A percentile compares a stretch with the other conserved stretches of the same genome.
Evolutionary conservation across 2,113 vertebrate species (phyloP).

Genomic region (Speoplatyrhinus poulsoni): DNA sequence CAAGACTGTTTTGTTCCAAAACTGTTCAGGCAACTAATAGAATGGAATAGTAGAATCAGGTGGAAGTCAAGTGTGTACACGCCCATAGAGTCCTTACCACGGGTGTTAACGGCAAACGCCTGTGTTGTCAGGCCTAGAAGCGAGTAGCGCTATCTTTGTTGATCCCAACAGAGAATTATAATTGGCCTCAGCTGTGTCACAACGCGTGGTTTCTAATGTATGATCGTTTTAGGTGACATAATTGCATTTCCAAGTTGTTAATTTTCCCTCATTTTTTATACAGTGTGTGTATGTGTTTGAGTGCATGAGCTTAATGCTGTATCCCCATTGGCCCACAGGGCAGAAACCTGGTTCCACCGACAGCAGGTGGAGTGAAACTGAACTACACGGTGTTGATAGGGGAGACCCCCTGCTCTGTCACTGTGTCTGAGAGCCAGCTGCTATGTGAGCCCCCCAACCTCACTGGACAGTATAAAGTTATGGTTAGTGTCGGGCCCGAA

Average conservation of each 20-base stretch:
- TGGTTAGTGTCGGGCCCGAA: conserved; percentile 76
- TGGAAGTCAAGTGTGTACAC: too few species aligned
- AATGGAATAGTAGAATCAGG: too few species aligned
- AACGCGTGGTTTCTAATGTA: conserved; percentile 25
- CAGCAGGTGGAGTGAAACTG: conserved; percentile 90
- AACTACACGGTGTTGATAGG: conserved; percentile 97
- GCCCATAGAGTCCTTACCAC: too few species aligned
- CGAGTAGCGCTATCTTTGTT: conserved; percentile 20
- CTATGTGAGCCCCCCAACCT: conserved; percentile 95
- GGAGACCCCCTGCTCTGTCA: conserved; percentile 91
- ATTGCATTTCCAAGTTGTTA: conserved; percentile 15
- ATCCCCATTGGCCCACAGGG: conserved; percentile 79
- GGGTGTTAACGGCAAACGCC: too few species aligned
- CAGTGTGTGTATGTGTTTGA: conserved; percentile 19
- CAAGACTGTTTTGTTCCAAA: too few species aligned
- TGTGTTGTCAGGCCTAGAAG: too few species aligned
- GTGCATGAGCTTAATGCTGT: background rate
- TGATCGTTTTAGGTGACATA: conserved; percentile 20
- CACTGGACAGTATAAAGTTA: conserved; percentile 93
- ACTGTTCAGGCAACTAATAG: too few species aligned
- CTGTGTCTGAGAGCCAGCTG: conserved; percentile 94
- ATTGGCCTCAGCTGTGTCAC: conserved; percentile 33
- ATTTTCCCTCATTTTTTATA: conserved; percentile 16
- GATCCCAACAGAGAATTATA: conserved; percentile 31
- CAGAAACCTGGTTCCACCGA: conserved; percentile 93